Evolutionary conservation across 2,113 vertebrate genomes (phyloP), one percentile per base, ranked within the genome.

Genomic region (Struthio camelus): DNA sequence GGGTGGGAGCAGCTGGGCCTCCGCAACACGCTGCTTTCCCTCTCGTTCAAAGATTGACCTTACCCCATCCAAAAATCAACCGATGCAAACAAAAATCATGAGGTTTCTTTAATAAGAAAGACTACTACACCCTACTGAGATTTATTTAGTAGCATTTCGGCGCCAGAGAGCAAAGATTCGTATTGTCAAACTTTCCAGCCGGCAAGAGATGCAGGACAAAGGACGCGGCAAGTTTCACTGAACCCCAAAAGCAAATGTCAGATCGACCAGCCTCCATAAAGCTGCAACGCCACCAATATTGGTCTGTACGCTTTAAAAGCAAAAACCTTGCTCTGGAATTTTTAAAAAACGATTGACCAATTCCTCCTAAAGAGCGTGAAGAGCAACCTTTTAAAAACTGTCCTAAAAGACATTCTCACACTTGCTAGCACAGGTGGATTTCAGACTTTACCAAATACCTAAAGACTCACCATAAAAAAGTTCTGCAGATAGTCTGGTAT

Each of bases 181-280:
- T 44, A 34, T 18, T 27, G 66, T 87, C 78, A 38, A 91, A 80
- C 50, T 83, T 62, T 42, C 87, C 79, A 7, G 0, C 42, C 46
- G 23, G 91, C 67, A 91, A 82, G 71, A 87, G 53, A 62, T 4
- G 69, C 32, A 59, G 64, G 54, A 80, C 75, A 93, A 95, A 80
- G 81, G 83, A 89, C 34, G 36, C 4, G 2, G 64, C 19, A 34
- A 93, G 90, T 93, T 91, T 77, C 84, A 54, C 1, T 58, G 76
- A 95, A 77, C 44, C 77, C 75, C 64, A 91, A 83, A 30, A 89
- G 79, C 56, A 94, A 93, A 93, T 40, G 85, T 91, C 91, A 87
- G 75, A 80, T 80, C 87, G 83, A 82, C 75, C 75, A 85, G 40
- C 58, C 62, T 93, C 82, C 53, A 66, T 77, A 93, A 85, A 91